Base-by-base conservation (phyloP, 2,113 vertebrate genomes). In the Eidolon helvum region DNA sequence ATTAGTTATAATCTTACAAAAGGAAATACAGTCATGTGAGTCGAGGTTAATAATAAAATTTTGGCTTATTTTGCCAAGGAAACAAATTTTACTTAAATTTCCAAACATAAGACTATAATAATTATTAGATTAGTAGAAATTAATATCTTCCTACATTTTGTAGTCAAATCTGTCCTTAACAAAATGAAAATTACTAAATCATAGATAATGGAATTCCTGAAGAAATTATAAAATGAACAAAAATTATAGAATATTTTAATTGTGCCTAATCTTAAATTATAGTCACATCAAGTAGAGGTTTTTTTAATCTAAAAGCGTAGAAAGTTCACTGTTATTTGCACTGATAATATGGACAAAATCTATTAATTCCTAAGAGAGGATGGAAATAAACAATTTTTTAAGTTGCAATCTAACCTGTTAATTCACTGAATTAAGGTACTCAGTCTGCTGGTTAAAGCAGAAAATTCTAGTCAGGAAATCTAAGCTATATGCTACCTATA, bases 41-140 rank as follows among this genome's bases (percentile, higher is more conserved):
- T 75, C 85, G 80, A 6, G 19, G 22, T 75, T 69, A 71, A 87
- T 43, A 63, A 66, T 43, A 90, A 0, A 68, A 86, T 55, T 63
- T 35, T 45, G 40, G 69, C 33, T 84, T 74, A 94, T 68, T 90
- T 92, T 45, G 19, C 15, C n/a, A 5, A 94, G 78, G 40, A 82
- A 91, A 94, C 10, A 45, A 80, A 35, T 78, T 96, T 90, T 21
- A 77, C 48, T 91, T 55, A 83, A 87, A 84, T 74, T 90, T 69
- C 90, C 57, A 84, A 97, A 77, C 19, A 63, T 38, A 83, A 82
- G 10, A 86, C 16, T 79, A 79, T 45, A 71, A 90, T 68, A 87
- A 85, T 45, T 26, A 77, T 92, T 16, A 72, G 6, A 68, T 92
- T 78, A 48, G 26, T 43, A 71, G 30, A 30, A 93, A 93, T 87